Evolutionary conservation across 2,888 invertebrate genomes (phyloP), one percentile per base, ranked within the genome.

Genomic region (Ferdinandea cuprea): DNA sequence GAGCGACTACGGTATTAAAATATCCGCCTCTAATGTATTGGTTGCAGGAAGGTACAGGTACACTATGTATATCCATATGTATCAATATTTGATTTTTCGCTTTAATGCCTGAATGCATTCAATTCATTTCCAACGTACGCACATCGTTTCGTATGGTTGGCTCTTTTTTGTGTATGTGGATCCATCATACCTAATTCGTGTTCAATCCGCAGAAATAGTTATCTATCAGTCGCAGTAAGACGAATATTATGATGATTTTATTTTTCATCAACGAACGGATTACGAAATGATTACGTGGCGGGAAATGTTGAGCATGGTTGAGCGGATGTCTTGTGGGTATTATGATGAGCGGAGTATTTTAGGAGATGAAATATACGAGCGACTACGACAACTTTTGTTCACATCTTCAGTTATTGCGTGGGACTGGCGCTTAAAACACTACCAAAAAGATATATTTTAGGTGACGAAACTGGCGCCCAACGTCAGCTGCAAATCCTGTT

Each of bases 41-140:
- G 28, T 13, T 65, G 56, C 17, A 13, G 25, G 8, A 42, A 30
- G 21, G 30, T 13, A 40, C 13, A 7, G 2, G 15, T 40, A 32
- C 2, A 28, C 7, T 1, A 7, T 9, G 8, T 32, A 15, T 40
- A 35, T 48, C 44, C 46, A 9, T 42, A 13, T 40, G 35, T 28
- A 56, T 56, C 17, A 61, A 54, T 69, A 76, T 63, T 54, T 69
- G 63, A 71, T 63, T 63, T 69, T 40, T 71, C 56, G 37, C 63
- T 71, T 63, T 71, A 56, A 77, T 48, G 71, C 77, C 32, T 30
- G 77, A 71, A 21, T 71, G 69, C 61, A 63, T 77, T 58, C 56
- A 71, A 71, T 63, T 77, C 71, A 71, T 50, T 54, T 56, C 52
- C 56, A 50, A n/a, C 19, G 37, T 17, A 56, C 15, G 44, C 40